phyloP scores from a whole-genome alignment of 2,113 vertebrate genomes.

The Trematocara zebra region DNA sequence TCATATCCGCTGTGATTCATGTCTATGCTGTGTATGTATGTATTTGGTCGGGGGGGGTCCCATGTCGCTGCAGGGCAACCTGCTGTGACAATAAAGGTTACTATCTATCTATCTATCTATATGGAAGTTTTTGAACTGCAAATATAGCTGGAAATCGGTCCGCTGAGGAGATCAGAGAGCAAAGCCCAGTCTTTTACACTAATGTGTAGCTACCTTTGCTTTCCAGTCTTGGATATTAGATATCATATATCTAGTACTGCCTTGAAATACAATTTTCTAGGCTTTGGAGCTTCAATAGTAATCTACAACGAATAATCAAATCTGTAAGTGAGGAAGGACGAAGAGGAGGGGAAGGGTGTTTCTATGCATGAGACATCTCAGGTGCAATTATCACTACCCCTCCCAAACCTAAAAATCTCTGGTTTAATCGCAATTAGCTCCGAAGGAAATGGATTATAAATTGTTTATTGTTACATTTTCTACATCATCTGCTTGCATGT shows the following conservation, averaged over 20 bases:
- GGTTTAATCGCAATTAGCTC: background rate
- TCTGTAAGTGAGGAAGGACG: background rate
- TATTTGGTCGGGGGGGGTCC: too few relatives aligned
- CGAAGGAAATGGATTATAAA: background rate
- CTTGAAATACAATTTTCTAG: background rate
- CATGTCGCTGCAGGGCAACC: too few relatives aligned
- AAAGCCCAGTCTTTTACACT: background rate
- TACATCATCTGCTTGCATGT: background rate
- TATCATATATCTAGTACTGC: background rate
- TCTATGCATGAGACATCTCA: background rate
- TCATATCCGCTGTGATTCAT: too few relatives aligned
- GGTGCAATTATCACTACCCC: background rate
- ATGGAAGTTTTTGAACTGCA: background rate
- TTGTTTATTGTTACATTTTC: background rate
- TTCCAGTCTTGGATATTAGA: background rate
- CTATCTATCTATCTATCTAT: background rate
- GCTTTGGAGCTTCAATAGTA: background rate
- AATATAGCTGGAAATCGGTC: background rate
- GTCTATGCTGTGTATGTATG: too few relatives aligned
- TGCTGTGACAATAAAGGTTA: too few relatives aligned
- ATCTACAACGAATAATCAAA: background rate
- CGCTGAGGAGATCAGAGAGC: background rate
- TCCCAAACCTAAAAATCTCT: background rate
- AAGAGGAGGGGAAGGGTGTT: background rate
- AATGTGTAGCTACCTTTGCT: background rate